Conservation (phyloP, 2,797 vertebrate species). For the Halcyon chelicuti region DNA sequence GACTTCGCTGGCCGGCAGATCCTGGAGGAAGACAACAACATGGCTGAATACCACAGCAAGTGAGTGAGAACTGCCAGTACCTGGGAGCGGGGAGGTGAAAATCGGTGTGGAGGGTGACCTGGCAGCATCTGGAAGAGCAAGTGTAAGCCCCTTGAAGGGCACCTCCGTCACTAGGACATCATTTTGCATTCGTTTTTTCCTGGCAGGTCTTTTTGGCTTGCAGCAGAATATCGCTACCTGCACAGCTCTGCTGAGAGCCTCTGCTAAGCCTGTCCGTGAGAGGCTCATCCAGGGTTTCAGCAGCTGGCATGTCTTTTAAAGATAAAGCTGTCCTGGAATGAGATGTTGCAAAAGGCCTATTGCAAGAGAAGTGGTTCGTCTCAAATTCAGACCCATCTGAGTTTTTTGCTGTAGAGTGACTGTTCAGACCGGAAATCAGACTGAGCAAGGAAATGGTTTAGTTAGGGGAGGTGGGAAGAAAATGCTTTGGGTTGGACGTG, state of each 20-base stretch:
- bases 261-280: neutral
- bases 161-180: rapidly evolving
- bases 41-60: conserved; percentile 90
- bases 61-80: conserved; percentile 54
- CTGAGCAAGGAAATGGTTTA: rapidly evolving
- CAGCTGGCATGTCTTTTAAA: neutral
- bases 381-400: neutral
- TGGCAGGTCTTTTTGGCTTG: neutral
- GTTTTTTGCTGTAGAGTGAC: neutral
- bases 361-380: neutral
- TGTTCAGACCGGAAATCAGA: neutral
- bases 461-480: neutral
- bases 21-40: conserved; percentile 83
- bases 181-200: neutral
- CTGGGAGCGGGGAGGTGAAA: neutral
- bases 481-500: neutral
- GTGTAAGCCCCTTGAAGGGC: neutral
- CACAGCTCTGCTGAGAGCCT: neutral
- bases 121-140: neutral
- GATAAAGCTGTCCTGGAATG: neutral
- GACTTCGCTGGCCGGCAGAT: conserved; percentile 95
- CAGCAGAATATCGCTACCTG: neutral
- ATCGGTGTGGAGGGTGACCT: rapidly evolving
- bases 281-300: neutral
- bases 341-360: neutral